Conservation (phyloP, 2,797 vertebrate species). For the Sebastes vulpes region DNA sequence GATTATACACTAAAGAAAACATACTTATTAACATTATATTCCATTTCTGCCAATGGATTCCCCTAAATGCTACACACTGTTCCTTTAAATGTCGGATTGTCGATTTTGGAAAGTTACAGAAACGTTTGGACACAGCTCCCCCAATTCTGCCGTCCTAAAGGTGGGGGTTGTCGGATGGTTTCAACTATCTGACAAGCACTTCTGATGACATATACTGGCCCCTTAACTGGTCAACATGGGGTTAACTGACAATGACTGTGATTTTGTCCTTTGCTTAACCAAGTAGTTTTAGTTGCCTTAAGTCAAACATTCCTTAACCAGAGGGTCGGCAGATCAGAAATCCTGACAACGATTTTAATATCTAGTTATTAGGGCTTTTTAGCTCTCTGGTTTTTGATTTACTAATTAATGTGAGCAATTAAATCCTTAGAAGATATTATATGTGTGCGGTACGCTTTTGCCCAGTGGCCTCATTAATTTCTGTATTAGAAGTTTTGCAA, state of each 20-base stretch:
- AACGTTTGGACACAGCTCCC: not conserved
- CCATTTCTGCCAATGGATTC: no score
- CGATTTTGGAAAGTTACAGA: not conserved
- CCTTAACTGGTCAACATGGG: not conserved
- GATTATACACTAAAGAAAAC: no score
- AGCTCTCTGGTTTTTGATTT: not conserved
- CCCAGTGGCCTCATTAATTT: not conserved
- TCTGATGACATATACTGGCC: not conserved
- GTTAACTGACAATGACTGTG: not conserved
- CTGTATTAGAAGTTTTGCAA: not conserved
- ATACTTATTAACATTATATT: no score
- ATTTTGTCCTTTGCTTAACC: not conserved
- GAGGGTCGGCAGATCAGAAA: not conserved
- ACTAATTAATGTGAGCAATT: not conserved
- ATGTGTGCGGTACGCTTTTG: no score
- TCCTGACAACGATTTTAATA: not conserved
- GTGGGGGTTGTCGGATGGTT: not conserved
- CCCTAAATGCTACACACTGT: no score
- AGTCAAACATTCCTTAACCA: not conserved
- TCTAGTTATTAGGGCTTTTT: not conserved
- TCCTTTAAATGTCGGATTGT: not conserved
- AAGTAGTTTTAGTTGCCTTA: not conserved
- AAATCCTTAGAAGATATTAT: not conserved
- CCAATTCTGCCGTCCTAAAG: not conserved
- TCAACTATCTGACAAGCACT: not conserved